Evolutionary conservation across 2,888 invertebrate genomes (phyloP).

Genomic region (Heliothis peltigera): DNA sequence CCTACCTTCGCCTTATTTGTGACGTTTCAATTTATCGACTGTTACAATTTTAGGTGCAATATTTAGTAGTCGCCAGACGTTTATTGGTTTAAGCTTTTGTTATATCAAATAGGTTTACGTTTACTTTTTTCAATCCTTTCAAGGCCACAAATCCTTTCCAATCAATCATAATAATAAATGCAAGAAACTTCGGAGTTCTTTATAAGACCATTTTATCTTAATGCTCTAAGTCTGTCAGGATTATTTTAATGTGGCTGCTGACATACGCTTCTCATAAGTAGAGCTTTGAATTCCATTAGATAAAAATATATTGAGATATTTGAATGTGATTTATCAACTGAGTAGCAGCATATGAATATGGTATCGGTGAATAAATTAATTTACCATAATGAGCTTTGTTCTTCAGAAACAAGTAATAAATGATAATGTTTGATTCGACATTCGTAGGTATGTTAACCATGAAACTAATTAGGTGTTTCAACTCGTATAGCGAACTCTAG

Average conservation of each 20-base stretch:
- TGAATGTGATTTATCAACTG: conserved; percentile 34
- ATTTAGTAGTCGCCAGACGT: conserved; percentile 8
- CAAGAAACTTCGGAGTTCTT: conserved; percentile 38
- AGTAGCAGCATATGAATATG: conserved; percentile 15
- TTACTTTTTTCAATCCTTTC: too few species aligned
- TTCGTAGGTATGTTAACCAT: too few species aligned
- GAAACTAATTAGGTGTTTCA: not conserved
- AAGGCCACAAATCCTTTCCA: conserved; percentile 25
- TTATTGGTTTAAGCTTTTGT: conserved; percentile 2
- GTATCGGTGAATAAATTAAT: conserved; percentile 29
- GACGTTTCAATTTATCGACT: conserved; percentile 59
- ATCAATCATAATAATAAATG: conserved; percentile 47
- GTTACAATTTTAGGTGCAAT: not conserved
- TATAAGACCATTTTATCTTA: conserved; percentile 69
- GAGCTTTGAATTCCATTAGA: conserved; percentile 64
- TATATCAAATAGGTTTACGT: not conserved
- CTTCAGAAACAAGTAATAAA: too few species aligned
- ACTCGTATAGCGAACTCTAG: not conserved
- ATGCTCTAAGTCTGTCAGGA: conserved; percentile 68
- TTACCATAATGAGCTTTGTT: conserved; percentile 1
- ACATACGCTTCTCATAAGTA: conserved; percentile 46
- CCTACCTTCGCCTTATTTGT: conserved; percentile 28
- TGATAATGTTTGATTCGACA: conserved; percentile 1
- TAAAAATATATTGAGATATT: conserved; percentile 43
- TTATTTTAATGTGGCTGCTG: conserved; percentile 65